Percentiles rank a stretch among this genome's conserved stretches.
phyloP scores from a whole-genome alignment of 1,140 invertebrate genomes.

The Drosophila ananassae region DNA sequence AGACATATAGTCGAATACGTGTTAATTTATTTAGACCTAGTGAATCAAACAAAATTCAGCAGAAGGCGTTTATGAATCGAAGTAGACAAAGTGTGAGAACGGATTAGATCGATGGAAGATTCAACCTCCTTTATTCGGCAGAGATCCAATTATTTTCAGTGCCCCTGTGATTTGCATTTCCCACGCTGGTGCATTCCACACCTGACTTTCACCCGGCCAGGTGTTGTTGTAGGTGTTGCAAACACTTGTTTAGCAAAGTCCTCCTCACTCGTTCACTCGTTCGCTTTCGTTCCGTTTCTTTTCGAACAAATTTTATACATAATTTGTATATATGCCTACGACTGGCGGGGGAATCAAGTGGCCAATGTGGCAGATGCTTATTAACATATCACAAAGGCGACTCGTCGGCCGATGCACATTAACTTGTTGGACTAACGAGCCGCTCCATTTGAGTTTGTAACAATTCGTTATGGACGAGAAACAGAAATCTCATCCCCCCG shows the following conservation, averaged over 20 bases:
- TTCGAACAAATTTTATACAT: slow-evolving; percentile 62
- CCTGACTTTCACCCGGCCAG: slow-evolving; percentile 49
- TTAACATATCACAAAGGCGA: slow-evolving; percentile 76
- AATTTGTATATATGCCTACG: slow-evolving; percentile 55
- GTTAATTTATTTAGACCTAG: slow-evolving; percentile 28
- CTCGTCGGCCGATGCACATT: slow-evolving; percentile 57
- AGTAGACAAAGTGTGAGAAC: slow-evolving; percentile 34
- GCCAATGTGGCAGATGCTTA: slow-evolving; percentile 68
- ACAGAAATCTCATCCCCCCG: slow-evolving; percentile 50
- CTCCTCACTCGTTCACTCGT: slow-evolving; percentile 2
- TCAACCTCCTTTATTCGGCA: slow-evolving; percentile 14
- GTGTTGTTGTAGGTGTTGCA: slow-evolving; percentile 72
- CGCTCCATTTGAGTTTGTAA: slow-evolving; percentile 79
- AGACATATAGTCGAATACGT: slow-evolving; percentile 10
- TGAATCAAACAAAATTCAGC: slow-evolving; percentile 36
- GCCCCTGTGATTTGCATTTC: slow-evolving; percentile 44
- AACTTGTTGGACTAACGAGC: slow-evolving; percentile 81
- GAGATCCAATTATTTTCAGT: slow-evolving; percentile 8
- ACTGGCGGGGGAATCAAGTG: slow-evolving; percentile 56
- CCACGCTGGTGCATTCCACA: slow-evolving; percentile 57
- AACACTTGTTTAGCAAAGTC: slow-evolving; percentile 72
- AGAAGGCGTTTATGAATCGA: slow-evolving; percentile 36
- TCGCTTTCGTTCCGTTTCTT: slow-evolving; percentile 8
- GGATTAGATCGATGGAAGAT: slow-evolving; percentile 9
- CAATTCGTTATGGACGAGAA: slow-evolving; percentile 75